Evolutionary conservation across 2,113 vertebrate genomes (phyloP).

Genomic region (Dolichallabes microphthalmus): DNA sequence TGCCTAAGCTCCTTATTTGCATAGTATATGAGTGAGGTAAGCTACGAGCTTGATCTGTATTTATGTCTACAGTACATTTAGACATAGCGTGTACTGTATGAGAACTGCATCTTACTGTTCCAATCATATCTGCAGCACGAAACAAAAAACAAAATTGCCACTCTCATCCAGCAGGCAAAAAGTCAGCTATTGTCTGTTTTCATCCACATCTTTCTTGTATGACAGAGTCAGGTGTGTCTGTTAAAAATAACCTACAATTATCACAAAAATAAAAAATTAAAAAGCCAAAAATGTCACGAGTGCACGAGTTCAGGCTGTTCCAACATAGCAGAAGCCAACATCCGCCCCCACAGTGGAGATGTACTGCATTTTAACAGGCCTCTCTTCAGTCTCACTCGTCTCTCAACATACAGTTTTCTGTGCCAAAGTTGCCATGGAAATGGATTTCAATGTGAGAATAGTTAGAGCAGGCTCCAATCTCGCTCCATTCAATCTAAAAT

Average conservation of each 20-base stretch:
- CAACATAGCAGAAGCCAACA: neutral
- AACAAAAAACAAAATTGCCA: constrained; percentile 5
- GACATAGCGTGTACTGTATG: neutral
- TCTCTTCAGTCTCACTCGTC: constrained; percentile 23
- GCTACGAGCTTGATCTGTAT: neutral
- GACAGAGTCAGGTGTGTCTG: neutral
- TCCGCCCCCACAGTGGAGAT: constrained; percentile 35
- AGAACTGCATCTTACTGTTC: neutral
- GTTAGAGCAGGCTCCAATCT: constrained; percentile 21
- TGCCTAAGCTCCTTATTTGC: neutral
- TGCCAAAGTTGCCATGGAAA: constrained; percentile 53
- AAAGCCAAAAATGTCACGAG: neutral
- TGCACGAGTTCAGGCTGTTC: constrained; percentile 11
- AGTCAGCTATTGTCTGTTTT: neutral
- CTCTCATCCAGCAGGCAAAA: constrained; percentile 13
- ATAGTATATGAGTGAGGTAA: neutral
- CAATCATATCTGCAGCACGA: neutral
- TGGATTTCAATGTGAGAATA: constrained; percentile 45
- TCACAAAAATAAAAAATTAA: constrained; percentile 14
- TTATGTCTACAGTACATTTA: neutral
- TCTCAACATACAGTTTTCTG: constrained; percentile 5
- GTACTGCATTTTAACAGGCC: constrained; percentile 36
- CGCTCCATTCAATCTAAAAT: constrained; percentile 22
- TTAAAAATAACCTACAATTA: neutral
- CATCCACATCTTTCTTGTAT: constrained; percentile 6